Conservation (phyloP, 2,888 invertebrate species). For the Resseliella maxima region DNA sequence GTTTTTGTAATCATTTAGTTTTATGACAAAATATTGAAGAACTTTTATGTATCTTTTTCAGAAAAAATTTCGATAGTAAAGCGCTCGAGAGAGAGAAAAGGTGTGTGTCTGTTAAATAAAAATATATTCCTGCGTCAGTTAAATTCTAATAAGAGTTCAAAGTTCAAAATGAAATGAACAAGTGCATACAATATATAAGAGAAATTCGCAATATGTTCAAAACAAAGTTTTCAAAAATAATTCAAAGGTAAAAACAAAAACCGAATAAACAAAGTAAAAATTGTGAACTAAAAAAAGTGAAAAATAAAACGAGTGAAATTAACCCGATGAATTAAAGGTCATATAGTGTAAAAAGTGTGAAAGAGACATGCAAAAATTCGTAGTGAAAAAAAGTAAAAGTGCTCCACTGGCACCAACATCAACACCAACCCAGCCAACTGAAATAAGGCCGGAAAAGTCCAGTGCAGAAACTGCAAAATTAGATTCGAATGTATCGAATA, state of each 20-base stretch:
- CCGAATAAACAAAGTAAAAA: neutral
- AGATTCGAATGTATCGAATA: neutral
- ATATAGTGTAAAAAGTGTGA: neutral
- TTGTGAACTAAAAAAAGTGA: neutral
- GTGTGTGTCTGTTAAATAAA: too few relatives aligned
- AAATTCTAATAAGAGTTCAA: too few relatives aligned
- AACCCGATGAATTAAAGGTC: neutral
- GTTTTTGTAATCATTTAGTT: too few relatives aligned
- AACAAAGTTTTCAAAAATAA: neutral
- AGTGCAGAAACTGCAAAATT: neutral
- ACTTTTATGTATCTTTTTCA: too few relatives aligned
- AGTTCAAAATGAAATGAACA: too few relatives aligned
- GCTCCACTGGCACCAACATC: conserved; percentile 22
- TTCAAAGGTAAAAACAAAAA: neutral
- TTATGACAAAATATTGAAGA: too few relatives aligned
- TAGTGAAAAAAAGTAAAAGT: conserved; percentile 59
- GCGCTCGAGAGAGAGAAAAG: too few relatives aligned
- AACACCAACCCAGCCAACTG: neutral
- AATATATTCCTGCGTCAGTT: too few relatives aligned
- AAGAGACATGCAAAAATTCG: conserved; percentile 60
- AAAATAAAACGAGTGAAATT: neutral
- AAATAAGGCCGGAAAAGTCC: neutral
- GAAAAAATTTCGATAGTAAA: too few relatives aligned
- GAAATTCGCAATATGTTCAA: too few relatives aligned
- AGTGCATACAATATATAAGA: too few relatives aligned